Evolutionary conservation across 2,113 vertebrate species (phyloP).

Genomic region (Colinus virginianus): DNA sequence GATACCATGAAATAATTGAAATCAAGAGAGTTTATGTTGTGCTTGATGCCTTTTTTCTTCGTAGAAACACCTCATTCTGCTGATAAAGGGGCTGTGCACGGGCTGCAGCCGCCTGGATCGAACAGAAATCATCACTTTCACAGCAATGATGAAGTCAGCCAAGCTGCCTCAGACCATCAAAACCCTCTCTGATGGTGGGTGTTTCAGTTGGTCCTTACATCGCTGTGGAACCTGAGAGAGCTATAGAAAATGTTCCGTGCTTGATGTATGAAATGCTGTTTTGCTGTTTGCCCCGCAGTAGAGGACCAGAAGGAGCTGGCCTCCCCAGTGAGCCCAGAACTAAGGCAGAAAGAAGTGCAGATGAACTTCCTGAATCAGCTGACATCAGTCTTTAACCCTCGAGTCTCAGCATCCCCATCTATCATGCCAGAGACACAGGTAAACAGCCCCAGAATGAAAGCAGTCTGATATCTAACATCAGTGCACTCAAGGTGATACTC

Average conservation of each 20-base stretch:
- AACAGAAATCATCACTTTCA: constrained; percentile 98
- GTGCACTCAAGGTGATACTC: not conserved
- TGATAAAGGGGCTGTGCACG: constrained; percentile 98
- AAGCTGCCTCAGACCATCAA: constrained; percentile 97
- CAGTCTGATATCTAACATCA: not conserved
- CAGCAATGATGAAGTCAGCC: constrained; percentile 99
- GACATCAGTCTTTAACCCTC: constrained; percentile 96
- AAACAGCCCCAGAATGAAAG: not conserved
- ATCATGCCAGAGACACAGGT: constrained; percentile 85
- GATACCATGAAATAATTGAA: rapidly evolving
- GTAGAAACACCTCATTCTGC: constrained; percentile 97
- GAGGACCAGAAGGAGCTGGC: constrained; percentile 97
- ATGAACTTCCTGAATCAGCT: constrained; percentile 99
- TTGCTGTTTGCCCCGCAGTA: constrained; percentile 75
- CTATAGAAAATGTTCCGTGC: not conserved
- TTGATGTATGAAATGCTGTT: not conserved
- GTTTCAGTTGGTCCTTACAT: rapidly evolving
- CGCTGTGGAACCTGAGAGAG: not conserved
- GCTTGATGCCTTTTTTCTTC: not conserved
- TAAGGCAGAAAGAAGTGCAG: constrained; percentile 96
- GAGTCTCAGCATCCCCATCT: constrained; percentile 84
- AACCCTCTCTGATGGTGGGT: constrained; percentile 95
- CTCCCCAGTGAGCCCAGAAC: constrained; percentile 91
- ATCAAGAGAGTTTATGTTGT: not conserved
- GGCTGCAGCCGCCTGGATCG: constrained; percentile 96